Percentiles rank a stretch among this genome's conserved stretches.
Evolutionary conservation across 2,888 invertebrate genomes (phyloP).

Genomic region (Pyrochroa serraticornis): DNA sequence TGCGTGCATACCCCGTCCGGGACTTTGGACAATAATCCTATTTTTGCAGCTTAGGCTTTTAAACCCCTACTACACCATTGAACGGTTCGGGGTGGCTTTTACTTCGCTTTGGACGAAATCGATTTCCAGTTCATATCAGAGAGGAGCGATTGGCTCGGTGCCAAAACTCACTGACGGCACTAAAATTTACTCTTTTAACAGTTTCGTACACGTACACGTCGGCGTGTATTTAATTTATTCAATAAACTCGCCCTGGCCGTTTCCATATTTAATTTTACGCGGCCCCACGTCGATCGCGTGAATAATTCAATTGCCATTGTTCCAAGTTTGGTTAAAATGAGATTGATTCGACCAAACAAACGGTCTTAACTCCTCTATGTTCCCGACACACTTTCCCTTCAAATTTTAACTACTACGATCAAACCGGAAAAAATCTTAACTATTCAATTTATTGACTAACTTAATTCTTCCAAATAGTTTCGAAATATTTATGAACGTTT

Average conservation of each 20-base stretch:
- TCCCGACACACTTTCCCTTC: too few relatives aligned
- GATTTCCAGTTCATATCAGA: constrained; percentile 42
- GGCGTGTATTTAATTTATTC: constrained; percentile 20
- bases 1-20: constrained; percentile 23
- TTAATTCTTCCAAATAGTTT: too few relatives aligned
- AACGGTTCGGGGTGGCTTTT: constrained; percentile 33
- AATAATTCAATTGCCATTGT: constrained; percentile 10
- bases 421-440: too few relatives aligned
- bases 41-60: constrained; percentile 40
- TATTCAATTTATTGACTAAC: too few relatives aligned
- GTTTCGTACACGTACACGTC: not conserved
- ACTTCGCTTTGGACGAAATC: constrained; percentile 39
- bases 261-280: constrained; percentile 14
- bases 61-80: constrained; percentile 26
- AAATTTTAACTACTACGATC: too few relatives aligned
- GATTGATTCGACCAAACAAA: constrained; percentile 6
- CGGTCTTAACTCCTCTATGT: not conserved
- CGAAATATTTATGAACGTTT: too few relatives aligned
- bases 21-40: constrained; percentile 36
- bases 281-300: constrained; percentile 1
- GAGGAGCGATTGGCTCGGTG: constrained; percentile 40
- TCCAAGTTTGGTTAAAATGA: constrained; percentile 7
- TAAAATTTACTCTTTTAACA: constrained; percentile 27
- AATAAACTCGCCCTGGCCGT: not conserved
- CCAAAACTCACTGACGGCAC: constrained; percentile 41